Evolutionary conservation across 2,113 vertebrate species (phyloP).

Genomic region (Anas platyrhynchos): DNA sequence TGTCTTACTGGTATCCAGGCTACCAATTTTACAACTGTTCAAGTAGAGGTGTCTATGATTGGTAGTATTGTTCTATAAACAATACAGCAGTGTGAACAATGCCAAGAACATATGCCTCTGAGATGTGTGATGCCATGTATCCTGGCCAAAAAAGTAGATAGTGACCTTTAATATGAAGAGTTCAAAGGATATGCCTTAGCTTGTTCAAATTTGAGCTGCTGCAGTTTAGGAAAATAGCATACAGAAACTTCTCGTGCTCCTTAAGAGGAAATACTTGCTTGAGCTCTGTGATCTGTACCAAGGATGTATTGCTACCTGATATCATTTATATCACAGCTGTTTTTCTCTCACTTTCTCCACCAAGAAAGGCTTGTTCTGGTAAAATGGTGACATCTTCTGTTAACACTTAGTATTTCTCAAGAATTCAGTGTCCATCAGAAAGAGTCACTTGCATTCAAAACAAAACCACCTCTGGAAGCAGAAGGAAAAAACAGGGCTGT

Average conservation of each 20-base stretch:
- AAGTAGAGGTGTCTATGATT: background rate
- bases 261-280: background rate
- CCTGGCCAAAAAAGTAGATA: background rate
- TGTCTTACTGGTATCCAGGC: background rate
- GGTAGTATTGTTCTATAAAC: background rate
- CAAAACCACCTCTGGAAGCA: background rate
- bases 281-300: background rate
- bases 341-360: background rate
- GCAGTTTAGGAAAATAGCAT: background rate
- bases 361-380: background rate
- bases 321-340: background rate
- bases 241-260: background rate
- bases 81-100: background rate
- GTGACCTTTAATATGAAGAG: background rate
- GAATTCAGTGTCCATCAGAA: background rate
- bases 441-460: background rate
- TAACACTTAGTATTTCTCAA: background rate
- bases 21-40: background rate
- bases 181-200: background rate
- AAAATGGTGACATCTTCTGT: background rate
- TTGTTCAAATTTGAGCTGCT: background rate
- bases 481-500: background rate
- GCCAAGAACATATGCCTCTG: background rate
- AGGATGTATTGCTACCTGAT: background rate
- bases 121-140: background rate